These are phyloP conservation scores for Psilanteris sp. DNA, from an alignment of 1,140 invertebrate genomes.

Conservation along the genomic window DNA sequence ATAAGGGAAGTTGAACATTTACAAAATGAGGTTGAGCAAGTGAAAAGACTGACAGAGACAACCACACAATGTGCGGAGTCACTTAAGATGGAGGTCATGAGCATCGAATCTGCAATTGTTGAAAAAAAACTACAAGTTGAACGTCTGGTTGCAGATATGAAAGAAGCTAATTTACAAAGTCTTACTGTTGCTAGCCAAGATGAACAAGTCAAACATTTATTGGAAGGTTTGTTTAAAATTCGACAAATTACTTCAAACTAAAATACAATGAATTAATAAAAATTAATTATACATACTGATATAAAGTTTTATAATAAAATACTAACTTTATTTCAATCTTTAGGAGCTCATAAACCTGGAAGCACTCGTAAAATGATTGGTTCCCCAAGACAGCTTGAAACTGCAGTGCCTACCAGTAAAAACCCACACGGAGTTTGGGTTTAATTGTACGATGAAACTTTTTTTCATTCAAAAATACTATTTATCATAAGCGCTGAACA, in stretches of 20 bases:
- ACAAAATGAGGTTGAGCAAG: conserved; percentile 90
- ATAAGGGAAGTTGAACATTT: conserved; percentile 89
- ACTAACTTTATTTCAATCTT: no score
- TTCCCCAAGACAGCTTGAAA: conserved; percentile 93
- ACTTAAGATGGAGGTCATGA: conserved; percentile 88
- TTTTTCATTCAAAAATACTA: no score
- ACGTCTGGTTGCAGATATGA: conserved; percentile 91
- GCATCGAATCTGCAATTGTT: conserved; percentile 88
- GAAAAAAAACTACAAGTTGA: conserved; percentile 93
- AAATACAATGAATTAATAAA: no score
- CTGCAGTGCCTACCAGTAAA: conserved; percentile 95
- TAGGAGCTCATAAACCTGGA: conserved; percentile 89
- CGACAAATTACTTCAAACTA: no score
- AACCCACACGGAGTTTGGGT: conserved; percentile 98
- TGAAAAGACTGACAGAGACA: conserved; percentile 88
- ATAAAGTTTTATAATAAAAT: no score
- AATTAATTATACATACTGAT: no score
- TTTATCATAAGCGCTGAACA: no score
- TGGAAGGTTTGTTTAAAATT: conserved; percentile 86
- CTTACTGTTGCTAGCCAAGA: conserved; percentile 88
- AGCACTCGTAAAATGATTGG: conserved; percentile 94
- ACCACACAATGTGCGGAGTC: conserved; percentile 90
- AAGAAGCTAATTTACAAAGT: conserved; percentile 94
- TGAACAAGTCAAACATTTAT: conserved; percentile 88
- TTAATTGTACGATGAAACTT: conserved; percentile 81